Base-by-base conservation (phyloP, 1,140 invertebrate species). In the Pogonomyrmex californicus region DNA sequence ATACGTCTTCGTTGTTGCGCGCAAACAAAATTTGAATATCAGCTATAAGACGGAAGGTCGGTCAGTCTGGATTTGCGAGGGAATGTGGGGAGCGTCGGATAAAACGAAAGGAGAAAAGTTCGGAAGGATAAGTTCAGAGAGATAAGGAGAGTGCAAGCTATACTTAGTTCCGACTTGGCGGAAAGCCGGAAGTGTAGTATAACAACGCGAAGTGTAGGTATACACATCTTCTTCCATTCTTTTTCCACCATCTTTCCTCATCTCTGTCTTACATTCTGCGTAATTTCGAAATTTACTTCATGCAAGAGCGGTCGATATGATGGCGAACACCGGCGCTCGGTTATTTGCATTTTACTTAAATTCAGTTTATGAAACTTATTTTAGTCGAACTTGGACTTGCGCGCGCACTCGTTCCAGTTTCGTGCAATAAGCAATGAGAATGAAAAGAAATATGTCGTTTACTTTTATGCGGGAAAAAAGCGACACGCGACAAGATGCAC, bases 11-110 rank as follows among this genome's bases (percentile, higher is more conserved):
- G n/a, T 56, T 58, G 68, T 33, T 5, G 63, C 30, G 51, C 73
- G 65, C 75, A 88, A 91, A 66, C 65, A 77, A 58, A 87, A 91
- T 82, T 73, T 83, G 81, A 90, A 88, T 88, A 86, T 47, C 81
- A 73, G 49, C 54, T 66, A 36, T 12, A 12, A n/a, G 77, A 56
- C 33, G 36, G 41, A 66, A 56, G 33, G 54, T 73, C 23, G 44
- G 54, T 66, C 17, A 58, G 76, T 36, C 41, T n/a, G 44, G 79
- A 83, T 90, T 90, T 81, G 49, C 23, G 14, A 30, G 23, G 30
- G 36, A 79, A 56, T n/a, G 0, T 2, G 36, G 54, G 5, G 9
- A 7, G 23, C 0, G n/a, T 17, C n/a, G n/a, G 33, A 17, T 38
- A 10, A 70, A 49, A 0, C 17, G 17, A 38, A 60, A 12, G 33